phyloP scores from a whole-genome alignment of 2,113 vertebrate genomes.

The Stegostoma tigrinum region DNA sequence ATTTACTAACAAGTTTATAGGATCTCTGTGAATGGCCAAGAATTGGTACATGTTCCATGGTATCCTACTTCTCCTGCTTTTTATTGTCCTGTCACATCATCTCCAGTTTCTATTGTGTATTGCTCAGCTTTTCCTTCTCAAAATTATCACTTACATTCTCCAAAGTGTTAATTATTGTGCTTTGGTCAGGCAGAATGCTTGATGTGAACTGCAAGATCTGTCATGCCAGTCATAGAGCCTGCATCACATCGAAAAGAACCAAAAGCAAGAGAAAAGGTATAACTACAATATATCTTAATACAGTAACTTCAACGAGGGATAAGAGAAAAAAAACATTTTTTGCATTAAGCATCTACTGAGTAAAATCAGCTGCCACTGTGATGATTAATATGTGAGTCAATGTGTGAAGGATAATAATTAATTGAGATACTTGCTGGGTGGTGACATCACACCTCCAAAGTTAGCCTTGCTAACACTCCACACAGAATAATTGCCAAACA shows the following conservation, averaged over 20 bases:
- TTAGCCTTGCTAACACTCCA: neutral
- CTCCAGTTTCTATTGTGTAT: neutral
- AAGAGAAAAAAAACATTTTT: neutral
- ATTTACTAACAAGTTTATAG: neutral
- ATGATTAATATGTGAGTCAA: slow-evolving; percentile 16
- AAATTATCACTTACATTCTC: neutral
- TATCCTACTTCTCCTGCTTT: neutral
- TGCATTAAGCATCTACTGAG: neutral
- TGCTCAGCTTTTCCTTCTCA: neutral
- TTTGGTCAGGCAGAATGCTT: neutral
- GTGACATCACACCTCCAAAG: neutral
- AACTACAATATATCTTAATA: neutral
- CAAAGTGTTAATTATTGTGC: neutral
- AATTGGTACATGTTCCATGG: neutral
- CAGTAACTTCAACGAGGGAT: neutral
- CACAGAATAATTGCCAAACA: neutral
- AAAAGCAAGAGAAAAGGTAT: neutral
- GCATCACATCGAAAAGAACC: neutral
- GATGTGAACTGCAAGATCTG: neutral
- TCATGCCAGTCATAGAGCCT: neutral
- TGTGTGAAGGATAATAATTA: slow-evolving; percentile 20
- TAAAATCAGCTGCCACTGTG: neutral
- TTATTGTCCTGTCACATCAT: neutral
- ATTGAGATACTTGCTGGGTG: slow-evolving; percentile 12
- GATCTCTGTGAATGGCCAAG: neutral